Evolutionary conservation across 2,797 vertebrate genomes (phyloP), one percentile per base, ranked within the genome.

Genomic region (Labeo calbasu): DNA sequence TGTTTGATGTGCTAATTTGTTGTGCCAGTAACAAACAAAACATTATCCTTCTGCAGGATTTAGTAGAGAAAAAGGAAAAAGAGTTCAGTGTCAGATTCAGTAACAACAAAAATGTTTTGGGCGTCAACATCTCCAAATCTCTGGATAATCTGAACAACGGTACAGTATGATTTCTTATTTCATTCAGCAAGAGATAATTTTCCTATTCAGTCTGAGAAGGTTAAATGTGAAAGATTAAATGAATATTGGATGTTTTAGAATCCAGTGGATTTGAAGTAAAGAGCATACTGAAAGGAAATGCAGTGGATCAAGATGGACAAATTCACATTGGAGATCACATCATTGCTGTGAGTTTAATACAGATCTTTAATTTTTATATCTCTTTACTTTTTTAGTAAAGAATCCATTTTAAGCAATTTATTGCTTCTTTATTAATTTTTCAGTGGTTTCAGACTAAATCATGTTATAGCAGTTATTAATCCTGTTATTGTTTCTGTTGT

Each of bases 281-380:
- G 93, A 97, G 96, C 89, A 96, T 99, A 76, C 96, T 96, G 84
- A 98, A 97, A 93, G 96, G 95, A 91, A 98, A 97, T 88, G 89
- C 96, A 83, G 96, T 96, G 68, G 96, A 98, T 88, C 96, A 96
- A 84, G 96, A 97, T 90, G 97, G 96, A 86, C 95, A 95, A 88
- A 96, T 98, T 88, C 94, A 95, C 86, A 93, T 97, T 73, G 97
- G 97, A 92, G 98, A 98, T 90, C 94, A 96, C 90, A 97, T 98
- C 88, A 93, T 98, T 81, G 96, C 96, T 88, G 98, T 98, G 94
- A 96, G 97, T 96, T 90, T 32, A n/a, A 19, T 72, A 63, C 23
- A 40, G 25, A 77, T 68, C 17, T 23, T 84, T 81, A 21, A 53
- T 84, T 61, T 78, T 73, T 46, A 6, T 10, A 32, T 32, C 1